Conservation (phyloP, 2,888 invertebrate species). For the Stegophylla sp. region DNA sequence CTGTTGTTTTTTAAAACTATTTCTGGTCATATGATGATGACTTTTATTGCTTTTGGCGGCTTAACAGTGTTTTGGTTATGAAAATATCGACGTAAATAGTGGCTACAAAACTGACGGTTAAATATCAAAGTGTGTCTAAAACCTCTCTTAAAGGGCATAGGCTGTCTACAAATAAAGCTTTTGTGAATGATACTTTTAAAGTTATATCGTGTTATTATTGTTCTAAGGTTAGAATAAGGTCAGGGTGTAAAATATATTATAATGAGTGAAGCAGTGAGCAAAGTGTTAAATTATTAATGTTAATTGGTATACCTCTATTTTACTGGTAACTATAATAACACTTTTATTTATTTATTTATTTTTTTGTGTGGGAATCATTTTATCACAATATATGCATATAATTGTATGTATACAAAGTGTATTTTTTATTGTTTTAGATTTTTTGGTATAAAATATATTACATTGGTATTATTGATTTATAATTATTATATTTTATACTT, state of each 20-base stretch:
- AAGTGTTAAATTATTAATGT: neutral
- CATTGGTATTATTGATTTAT: neutral
- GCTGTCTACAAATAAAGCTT: slow-evolving; percentile 3
- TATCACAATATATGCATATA: neutral
- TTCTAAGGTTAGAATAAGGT: slow-evolving; percentile 9
- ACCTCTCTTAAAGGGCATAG: slow-evolving; percentile 3
- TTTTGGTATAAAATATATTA: neutral
- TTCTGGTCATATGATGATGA: neutral
- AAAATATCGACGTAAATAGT: slow-evolving; percentile 1
- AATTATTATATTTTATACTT: neutral
- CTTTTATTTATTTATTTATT: too few relatives aligned
- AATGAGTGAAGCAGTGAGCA: neutral
- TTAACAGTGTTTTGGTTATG: neutral
- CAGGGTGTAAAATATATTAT: neutral
- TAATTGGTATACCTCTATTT: neutral
- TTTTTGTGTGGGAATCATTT: too few relatives aligned
- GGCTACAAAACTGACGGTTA: neutral
- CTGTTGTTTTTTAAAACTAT: neutral
- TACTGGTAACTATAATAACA: too few relatives aligned
- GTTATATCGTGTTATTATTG: slow-evolving; percentile 9
- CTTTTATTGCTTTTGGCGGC: neutral
- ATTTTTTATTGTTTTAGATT: too few relatives aligned
- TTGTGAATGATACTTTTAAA: neutral
- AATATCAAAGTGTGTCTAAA: slow-evolving; percentile 6
- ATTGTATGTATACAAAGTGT: neutral